Base-by-base conservation (phyloP, 2,888 invertebrate species). In the Drosophila limbata region DNA sequence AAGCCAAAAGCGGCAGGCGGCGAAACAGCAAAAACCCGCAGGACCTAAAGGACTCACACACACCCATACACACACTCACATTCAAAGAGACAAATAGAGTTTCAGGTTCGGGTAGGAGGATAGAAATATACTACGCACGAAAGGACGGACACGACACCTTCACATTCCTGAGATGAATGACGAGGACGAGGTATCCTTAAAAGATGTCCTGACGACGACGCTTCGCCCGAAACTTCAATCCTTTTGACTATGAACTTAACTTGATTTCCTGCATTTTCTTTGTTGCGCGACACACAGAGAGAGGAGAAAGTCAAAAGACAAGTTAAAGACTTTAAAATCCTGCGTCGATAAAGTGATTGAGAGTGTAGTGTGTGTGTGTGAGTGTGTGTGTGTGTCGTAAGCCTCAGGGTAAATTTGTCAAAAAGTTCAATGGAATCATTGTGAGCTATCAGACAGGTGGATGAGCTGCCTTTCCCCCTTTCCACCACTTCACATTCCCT, bases 241-340 rank as follows among this genome's bases (percentile, higher is more conserved):
- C 83, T 78, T 83, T 85, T 76, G 69, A 65, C 73, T 63, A 68
- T 74, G 74, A 79, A 81, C 84, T 74, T 73, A 74, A 17, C 53
- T 66, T 52, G 47, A 31, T 59, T 40, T 37, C 44, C 28, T 53
- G 25, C 6, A 25, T 45, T 37, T 55, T 35, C 44, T 42, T 25
- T 33, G 56, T 40, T 55, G 59, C 47, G 35, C 47, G 67, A 57
- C 72, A 67, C 51, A 52, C 25, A 25, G 25, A 6, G 25, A 25
- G 3, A 25, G 25, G 37, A 8, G 28, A 69, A 80, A 84, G 83
- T 86, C 85, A 85, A 82, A 69, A 73, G 83, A 83, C 84, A 86
- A 81, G 81, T 88, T 81, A 78, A 83, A 79, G 81, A 88, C 81
- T 83, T 88, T 78, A 81, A 86, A 84, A 79, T 79, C 81, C 86